Evolutionary conservation across 1,140 invertebrate species (phyloP).

Genomic region (Drosophila mauritiana): DNA sequence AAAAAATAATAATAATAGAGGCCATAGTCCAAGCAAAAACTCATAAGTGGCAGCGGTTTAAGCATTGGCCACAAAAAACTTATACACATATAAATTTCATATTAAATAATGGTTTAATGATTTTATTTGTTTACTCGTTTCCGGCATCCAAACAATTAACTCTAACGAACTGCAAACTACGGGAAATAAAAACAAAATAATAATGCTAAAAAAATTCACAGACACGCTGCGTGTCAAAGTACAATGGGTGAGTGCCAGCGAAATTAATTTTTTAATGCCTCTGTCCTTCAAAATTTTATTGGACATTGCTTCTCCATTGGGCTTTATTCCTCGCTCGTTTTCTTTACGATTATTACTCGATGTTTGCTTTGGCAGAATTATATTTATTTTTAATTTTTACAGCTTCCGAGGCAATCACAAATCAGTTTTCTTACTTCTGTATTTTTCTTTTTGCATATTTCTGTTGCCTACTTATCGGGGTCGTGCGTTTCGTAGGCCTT

Average conservation of each 20-base stretch:
- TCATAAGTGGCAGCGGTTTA: conserved; percentile 42
- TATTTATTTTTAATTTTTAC: conserved; percentile 55
- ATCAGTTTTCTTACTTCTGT: conserved; percentile 62
- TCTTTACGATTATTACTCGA: conserved; percentile 58
- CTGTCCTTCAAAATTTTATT: conserved; percentile 48
- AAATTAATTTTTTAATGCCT: conserved; percentile 59
- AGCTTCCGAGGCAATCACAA: conserved; percentile 55
- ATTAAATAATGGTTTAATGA: conserved; percentile 64
- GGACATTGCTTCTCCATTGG: conserved; percentile 8
- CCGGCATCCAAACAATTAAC: conserved; percentile 69
- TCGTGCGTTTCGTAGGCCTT: conserved; percentile 63
- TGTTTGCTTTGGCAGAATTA: conserved; percentile 25
- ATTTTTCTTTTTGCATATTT: conserved; percentile 35
- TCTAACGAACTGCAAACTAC: conserved; percentile 71
- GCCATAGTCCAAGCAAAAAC: conserved; percentile 28
- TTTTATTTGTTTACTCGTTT: conserved; percentile 68
- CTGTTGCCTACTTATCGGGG: conserved; percentile 31
- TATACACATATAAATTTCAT: conserved; percentile 29
- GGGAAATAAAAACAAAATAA: conserved; percentile 48
- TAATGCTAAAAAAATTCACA: conserved; percentile 52
- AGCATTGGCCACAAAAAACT: conserved; percentile 33
- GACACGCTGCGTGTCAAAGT: conserved; percentile 80
- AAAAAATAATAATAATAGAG: conserved; percentile 14
- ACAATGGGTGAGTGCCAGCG: conserved; percentile 76
- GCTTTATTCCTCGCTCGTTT: conserved; percentile 25